Base-by-base conservation (phyloP, 2,888 invertebrate genomes). In the Kryphioiulus occultus region DNA sequence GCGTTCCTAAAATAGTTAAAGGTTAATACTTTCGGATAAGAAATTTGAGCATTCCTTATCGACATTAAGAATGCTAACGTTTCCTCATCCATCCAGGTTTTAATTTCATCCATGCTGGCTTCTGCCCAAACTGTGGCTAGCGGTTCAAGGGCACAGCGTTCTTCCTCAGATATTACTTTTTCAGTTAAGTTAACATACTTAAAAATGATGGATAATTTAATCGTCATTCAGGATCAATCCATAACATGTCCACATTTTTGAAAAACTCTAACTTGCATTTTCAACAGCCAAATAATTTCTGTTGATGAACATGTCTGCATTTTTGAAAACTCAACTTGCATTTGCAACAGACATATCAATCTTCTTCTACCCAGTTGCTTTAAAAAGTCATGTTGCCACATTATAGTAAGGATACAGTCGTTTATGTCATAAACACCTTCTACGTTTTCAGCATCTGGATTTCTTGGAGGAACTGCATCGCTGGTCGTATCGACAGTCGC, bases 371-470 rank as follows among this genome's bases (percentile, higher is more conserved):
- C n/a, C n/a, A n/a, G n/a, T n/a, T n/a, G n/a, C n/a, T n/a, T n/a
- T n/a, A n/a, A n/a, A n/a, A 19, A 59, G 3, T 22, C 7, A 59
- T 26, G 68, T n/a, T 47, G 26, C 26, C 10, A 78, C 78, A 15
- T 26, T n/a, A 3, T 22, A 39, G n/a, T n/a, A 85, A 85, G 85
- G 85, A 85, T 85, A 85, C 85, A 4, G 26, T 85, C 85, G 19
- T 85, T 85, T 0, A 85, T 22, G 85, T 85, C 15, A 35, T 85
- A 85, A 35, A 85, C 85, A n/a, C 39, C 85, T 85, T 85, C 39
- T 22, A 85, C 85, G 12, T 26, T 39, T n/a, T 2, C 26, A 12
- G 85, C 85, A 39, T 39, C 85, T 15, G 10, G 3, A 85, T 85
- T 85, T 22, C n/a, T 35, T 2, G 39, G 85, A 5, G 85, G 85